Evolutionary conservation across 2,888 invertebrate genomes (phyloP).

Genomic region (Cylloceria caligata): DNA sequence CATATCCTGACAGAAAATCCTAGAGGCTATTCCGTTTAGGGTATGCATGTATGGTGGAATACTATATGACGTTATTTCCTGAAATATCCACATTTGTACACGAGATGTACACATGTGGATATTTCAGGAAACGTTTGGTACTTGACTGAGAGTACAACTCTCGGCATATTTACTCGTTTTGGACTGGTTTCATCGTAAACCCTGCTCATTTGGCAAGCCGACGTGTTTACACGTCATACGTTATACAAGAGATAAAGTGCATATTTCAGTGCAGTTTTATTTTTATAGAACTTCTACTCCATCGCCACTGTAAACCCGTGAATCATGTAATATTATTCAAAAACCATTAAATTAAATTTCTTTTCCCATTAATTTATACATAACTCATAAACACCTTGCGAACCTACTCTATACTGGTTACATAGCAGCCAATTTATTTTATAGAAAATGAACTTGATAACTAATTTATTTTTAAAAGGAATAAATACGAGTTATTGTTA

Average conservation of each 20-base stretch:
- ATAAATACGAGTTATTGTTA: no score
- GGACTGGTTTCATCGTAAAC: slow-evolving; percentile 57
- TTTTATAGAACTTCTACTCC: not conserved
- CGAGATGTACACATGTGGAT: slow-evolving; percentile 51
- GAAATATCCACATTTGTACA: no score
- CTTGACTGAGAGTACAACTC: slow-evolving; percentile 45
- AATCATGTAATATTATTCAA: not conserved
- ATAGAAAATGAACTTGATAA: not conserved
- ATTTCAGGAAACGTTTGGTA: slow-evolving; percentile 42
- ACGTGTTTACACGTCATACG: slow-evolving; percentile 59
- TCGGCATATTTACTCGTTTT: slow-evolving; percentile 59
- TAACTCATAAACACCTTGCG: not conserved
- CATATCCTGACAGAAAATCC: slow-evolving; percentile 51
- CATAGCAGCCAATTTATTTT: not conserved
- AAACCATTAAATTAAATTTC: not conserved
- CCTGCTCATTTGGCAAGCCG: slow-evolving; percentile 48
- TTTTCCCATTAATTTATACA: not conserved
- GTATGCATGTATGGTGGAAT: slow-evolving; percentile 55
- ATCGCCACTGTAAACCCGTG: not conserved
- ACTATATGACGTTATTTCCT: slow-evolving; percentile 63
- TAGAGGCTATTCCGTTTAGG: slow-evolving; percentile 61
- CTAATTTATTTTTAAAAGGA: no score
- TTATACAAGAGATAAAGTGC: slow-evolving; percentile 54
- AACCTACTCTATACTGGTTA: not conserved
- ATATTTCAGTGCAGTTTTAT: slow-evolving; percentile 32